Evolutionary conservation across 2,888 invertebrate species (phyloP), one percentile per base, ranked within the genome.

Genomic region (Acanthopleura granulata): DNA sequence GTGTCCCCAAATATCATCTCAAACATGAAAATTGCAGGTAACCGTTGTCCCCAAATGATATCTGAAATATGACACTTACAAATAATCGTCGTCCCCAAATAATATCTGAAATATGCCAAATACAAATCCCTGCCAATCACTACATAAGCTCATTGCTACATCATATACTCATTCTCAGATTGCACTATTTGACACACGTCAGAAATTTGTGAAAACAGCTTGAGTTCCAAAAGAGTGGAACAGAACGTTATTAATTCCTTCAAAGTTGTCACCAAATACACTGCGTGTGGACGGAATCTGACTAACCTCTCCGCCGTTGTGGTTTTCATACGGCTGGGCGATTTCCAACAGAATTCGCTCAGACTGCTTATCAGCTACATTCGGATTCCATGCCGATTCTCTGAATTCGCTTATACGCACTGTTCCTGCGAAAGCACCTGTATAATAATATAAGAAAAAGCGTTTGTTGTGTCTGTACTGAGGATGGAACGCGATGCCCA

Each of bases 221-320:
- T 40, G 40, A 40, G 4, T 40, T 40, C 9, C 3, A 40, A 40
- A 40, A 40, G 9, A 40, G 9, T 9, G 3, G 40, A 9, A 3
- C 40, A 3, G 9, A 6, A 9, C 9, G 40, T 40, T n/a, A n/a
- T n/a, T n/a, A n/a, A n/a, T n/a, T n/a, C n/a, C n/a, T 40, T 40
- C 40, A 40, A 40, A 40, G 40, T 9, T 6, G 40, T 6, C 3
- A 40, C 9, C 9, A 6, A 9, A 40, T 40, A 40, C 3, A 40
- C 9, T 40, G 9, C 40, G 40, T 40, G 40, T 40, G 40, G 40
- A 40, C 1, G 3, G 12, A 57, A 57, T 57, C 18, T 22, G 12
- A 76, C 81, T 57, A 74, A 89, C 89, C 85, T 87, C 86, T 15
- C 89, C 89, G 0, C 88, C 88, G 73, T 88, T 89, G 75, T 85